Evolutionary conservation across 2,888 invertebrate genomes (phyloP).

Genomic region (Xylota segnis): DNA sequence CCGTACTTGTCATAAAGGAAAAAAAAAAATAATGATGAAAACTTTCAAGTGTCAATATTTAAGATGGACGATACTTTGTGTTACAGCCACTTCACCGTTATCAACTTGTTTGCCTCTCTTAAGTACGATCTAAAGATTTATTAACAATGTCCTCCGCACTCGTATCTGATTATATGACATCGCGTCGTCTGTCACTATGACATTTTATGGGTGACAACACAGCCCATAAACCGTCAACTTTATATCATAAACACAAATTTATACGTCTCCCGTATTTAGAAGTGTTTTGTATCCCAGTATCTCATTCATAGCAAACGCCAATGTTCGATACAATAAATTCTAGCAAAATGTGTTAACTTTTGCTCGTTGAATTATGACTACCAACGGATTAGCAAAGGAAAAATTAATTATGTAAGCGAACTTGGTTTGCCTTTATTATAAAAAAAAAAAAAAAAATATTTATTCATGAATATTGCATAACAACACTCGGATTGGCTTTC

Average conservation of each 20-base stretch:
- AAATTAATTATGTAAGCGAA: background rate
- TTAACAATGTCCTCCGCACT: background rate
- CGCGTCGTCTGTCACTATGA: background rate
- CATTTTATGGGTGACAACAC: conserved; percentile 6
- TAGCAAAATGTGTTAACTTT: background rate
- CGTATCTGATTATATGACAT: background rate
- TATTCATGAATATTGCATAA: background rate
- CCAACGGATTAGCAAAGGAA: background rate
- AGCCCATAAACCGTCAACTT: conserved; percentile 4
- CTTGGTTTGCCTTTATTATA: background rate
- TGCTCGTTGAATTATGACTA: background rate
- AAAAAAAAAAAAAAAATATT: background rate
- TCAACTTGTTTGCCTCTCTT: background rate
- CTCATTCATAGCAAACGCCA: background rate
- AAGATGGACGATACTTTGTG: background rate
- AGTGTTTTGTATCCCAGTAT: background rate
- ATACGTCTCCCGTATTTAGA: conserved; percentile 8
- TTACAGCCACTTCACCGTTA: background rate
- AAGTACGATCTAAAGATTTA: conserved; percentile 12
- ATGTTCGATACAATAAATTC: background rate
- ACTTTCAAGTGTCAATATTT: conserved; percentile 1
- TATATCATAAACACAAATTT: conserved; percentile 9
- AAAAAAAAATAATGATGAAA: conserved; percentile 5
- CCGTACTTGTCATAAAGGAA: conserved; percentile 16
- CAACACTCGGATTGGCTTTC: background rate